Evolutionary conservation across 2,888 invertebrate genomes (phyloP), one percentile per base, ranked within the genome.

Genomic region (Hemicrepidius hirtus): DNA sequence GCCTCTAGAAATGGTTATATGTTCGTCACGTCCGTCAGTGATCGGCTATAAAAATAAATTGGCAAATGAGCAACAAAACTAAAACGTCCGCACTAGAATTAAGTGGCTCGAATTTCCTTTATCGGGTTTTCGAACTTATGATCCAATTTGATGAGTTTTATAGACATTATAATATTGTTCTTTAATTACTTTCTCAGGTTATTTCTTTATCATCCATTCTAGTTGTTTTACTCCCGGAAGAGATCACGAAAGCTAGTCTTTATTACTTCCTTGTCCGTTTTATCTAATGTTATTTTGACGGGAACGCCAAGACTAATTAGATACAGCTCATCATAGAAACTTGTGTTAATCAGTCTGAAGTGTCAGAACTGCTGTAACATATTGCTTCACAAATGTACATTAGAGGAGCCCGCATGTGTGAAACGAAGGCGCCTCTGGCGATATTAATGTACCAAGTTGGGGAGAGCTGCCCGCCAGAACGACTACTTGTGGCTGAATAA

Each of bases 401-500:
- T 68, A 72, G 65, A 37, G 68, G 41, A 68, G 55, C 57, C 68
- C 64, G 68, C 68, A 73, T 73, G 73, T 73, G 66, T 65, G 71
- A 73, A 75, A 67, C 67, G 70, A 73, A 73, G 73, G 74, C 71
- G 70, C 73, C 70, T 73, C 69, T 59, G 57, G 57, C 69, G 71
- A 73, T 76, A 76, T 79, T 78, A 80, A 80, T 77, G 78, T 77
- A 77, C 76, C 72, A 75, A 78, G 74, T 79, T 78, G 75, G 75
- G 68, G 75, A 76, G 66, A 63, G 53, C 60, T 68, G 75, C 60
- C 66, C 78, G 73, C 67, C 70, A 74, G 70, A 72, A 77, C 69
- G 73, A 73, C 73, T 69, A 77, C 77, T 77, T 77, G 79, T 75
- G 77, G 79, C 73, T 77, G 77, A 79, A 80, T 80, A 79, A 80